Percentiles rank a stretch among this genome's conserved stretches.
These are phyloP conservation scores for Grantiella picta DNA, from an alignment of 2,113 vertebrate species.

Conservation along the genomic window DNA sequence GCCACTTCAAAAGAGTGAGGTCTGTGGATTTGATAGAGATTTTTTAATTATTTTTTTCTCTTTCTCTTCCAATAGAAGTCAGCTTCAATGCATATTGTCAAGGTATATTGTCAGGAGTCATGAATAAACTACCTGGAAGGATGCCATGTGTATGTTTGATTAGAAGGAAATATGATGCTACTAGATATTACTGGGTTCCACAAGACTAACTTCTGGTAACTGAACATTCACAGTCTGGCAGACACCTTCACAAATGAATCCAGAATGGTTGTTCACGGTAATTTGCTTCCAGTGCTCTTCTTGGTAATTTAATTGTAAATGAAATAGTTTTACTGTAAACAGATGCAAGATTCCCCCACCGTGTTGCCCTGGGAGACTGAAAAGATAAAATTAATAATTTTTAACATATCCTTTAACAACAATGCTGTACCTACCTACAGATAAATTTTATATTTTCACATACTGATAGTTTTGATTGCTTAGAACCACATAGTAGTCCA, in stretches of 20 bases:
- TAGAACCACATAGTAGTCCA: not conserved
- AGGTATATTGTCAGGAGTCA: constrained; percentile 27
- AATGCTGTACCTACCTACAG: not conserved
- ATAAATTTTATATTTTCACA: not conserved
- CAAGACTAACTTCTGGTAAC: constrained; percentile 46
- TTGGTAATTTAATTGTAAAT: constrained; percentile 71
- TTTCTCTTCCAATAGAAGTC: not conserved
- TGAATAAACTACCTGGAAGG: constrained; percentile 38
- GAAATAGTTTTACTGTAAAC: constrained; percentile 51
- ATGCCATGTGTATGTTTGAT: constrained; percentile 55
- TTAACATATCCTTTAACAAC: not conserved
- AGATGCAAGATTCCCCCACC: not conserved
- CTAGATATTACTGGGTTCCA: constrained; percentile 28
- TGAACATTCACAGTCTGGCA: constrained; percentile 45
- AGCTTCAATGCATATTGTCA: not conserved
- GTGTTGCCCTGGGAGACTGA: not conserved
- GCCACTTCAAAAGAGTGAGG: not conserved
- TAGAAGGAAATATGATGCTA: constrained; percentile 38
- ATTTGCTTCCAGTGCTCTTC: constrained; percentile 58
- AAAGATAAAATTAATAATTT: not conserved
- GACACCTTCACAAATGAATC: constrained; percentile 62
- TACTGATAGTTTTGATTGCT: not conserved
- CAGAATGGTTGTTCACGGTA: constrained; percentile 49
- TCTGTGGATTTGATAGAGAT: not conserved
- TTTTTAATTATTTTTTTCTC: not conserved